Percentiles rank a stretch among this genome's conserved stretches.
Conservation (phyloP, 1,140 invertebrate species). For the Atta colombica region DNA sequence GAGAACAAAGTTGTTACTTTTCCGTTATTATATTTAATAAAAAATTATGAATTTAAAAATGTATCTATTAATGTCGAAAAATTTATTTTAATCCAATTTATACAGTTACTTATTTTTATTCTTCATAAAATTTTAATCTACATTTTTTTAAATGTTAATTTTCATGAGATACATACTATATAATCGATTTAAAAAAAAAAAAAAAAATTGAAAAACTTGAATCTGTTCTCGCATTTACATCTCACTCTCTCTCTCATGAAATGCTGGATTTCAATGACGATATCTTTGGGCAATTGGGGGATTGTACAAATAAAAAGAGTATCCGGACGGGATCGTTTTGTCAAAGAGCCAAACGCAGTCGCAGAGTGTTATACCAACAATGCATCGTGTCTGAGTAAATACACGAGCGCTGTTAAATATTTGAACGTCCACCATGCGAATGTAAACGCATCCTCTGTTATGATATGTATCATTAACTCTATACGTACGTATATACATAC, state of each 20-base stretch:
- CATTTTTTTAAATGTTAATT: neutral
- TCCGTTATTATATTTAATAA: neutral
- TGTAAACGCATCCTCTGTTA: conserved; percentile 50
- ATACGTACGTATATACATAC: neutral
- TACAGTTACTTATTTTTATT: neutral
- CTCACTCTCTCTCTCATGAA: conserved; percentile 13
- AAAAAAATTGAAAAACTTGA: neutral
- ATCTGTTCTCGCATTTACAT: conserved; percentile 12
- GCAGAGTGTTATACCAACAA: conserved; percentile 51
- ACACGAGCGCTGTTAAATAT: conserved; percentile 56
- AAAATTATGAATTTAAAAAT: conserved; percentile 35
- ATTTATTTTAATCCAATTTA: conserved; percentile 13
- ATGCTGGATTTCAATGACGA: conserved; percentile 41
- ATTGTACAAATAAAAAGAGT: conserved; percentile 57
- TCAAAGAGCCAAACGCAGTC: conserved; percentile 58
- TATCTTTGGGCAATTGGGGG: conserved; percentile 47
- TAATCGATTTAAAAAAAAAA: neutral
- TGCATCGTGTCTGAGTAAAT: conserved; percentile 60
- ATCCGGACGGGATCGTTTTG: conserved; percentile 41
- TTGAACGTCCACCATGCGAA: conserved; percentile 51
- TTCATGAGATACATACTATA: neutral
- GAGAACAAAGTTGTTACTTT: conserved; percentile 20
- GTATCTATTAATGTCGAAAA: neutral
- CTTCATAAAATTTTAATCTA: conserved; percentile 5
- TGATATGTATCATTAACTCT: conserved; percentile 63